These are phyloP conservation scores for Denticeps clupeoides DNA, from an alignment of 2,797 vertebrate species.

Conservation along the genomic window DNA sequence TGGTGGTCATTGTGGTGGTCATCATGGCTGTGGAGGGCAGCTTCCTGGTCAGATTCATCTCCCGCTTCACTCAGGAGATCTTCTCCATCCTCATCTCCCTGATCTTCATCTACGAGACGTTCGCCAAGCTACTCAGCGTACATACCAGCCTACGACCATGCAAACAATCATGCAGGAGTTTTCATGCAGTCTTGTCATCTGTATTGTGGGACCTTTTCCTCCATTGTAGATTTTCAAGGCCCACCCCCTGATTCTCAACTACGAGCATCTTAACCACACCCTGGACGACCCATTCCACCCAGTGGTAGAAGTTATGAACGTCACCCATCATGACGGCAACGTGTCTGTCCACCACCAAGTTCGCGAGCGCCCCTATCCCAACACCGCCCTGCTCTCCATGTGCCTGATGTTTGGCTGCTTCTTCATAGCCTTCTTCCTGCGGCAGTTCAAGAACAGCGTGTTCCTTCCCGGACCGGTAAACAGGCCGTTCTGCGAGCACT, in stretches of 20 bases:
- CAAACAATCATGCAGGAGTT: too few relatives aligned
- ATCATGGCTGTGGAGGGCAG: conserved; percentile 88
- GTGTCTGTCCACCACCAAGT: accelerated
- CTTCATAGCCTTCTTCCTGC: conserved; percentile 67
- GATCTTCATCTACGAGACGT: conserved; percentile 98
- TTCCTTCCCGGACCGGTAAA: conserved; percentile 71
- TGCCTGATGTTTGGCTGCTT: conserved; percentile 82
- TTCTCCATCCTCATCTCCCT: conserved; percentile 98
- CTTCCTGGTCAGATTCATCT: conserved; percentile 88
- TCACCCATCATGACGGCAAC: not conserved
- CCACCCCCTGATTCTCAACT: conserved; percentile 58
- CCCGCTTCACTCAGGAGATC: conserved; percentile 95
- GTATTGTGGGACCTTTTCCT: not conserved
- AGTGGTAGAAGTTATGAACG: accelerated
- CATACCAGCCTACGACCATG: not conserved
- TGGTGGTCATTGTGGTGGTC: conserved; percentile 78
- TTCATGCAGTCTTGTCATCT: not conserved
- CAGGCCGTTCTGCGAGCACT: too few relatives aligned
- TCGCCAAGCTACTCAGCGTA: conserved; percentile 76
- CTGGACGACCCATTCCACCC: conserved; percentile 38
- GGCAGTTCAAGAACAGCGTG: conserved; percentile 70
- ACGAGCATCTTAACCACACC: conserved; percentile 5
- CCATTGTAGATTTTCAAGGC: conserved; percentile 68
- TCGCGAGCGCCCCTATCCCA: conserved; percentile 37
- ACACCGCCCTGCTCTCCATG: conserved; percentile 70